phyloP scores from a whole-genome alignment of 2,797 vertebrate genomes.

The Sarcoramphus papa region DNA sequence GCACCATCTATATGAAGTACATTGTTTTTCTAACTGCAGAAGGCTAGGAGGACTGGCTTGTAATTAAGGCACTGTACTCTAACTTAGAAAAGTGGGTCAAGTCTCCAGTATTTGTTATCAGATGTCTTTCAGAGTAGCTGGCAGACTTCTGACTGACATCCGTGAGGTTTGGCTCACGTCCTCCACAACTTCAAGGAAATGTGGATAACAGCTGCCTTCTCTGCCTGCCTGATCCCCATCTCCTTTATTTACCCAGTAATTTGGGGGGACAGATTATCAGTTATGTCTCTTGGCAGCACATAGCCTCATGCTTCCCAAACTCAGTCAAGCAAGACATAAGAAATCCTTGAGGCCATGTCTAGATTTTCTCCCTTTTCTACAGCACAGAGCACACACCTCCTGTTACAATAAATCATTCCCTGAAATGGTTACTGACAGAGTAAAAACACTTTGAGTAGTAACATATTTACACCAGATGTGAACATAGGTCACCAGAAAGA shows the following conservation, averaged over 20 bases:
- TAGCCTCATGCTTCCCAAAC: not conserved
- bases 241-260: not conserved
- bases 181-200: not conserved
- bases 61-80: not conserved
- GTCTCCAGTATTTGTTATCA: not conserved
- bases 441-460: conserved; percentile 14
- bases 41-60: not conserved
- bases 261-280: not conserved
- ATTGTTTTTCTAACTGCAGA: not conserved
- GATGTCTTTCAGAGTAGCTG: not conserved
- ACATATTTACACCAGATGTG: conserved; percentile 52
- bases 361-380: not conserved
- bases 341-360: not conserved
- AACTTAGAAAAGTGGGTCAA: not conserved
- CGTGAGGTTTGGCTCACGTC: not conserved
- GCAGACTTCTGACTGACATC: not conserved
- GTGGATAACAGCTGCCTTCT: not conserved
- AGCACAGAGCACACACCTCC: not conserved
- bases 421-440: not conserved
- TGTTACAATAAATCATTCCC: not conserved
- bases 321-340: not conserved
- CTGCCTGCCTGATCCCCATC: not conserved
- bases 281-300: not conserved
- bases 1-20: not conserved
- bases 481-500: conserved; percentile 49